Percentiles rank a stretch among this genome's conserved stretches.
These are phyloP conservation scores for Metacarcinus magister DNA, from an alignment of 2,888 invertebrate genomes.

Conservation along the genomic window DNA sequence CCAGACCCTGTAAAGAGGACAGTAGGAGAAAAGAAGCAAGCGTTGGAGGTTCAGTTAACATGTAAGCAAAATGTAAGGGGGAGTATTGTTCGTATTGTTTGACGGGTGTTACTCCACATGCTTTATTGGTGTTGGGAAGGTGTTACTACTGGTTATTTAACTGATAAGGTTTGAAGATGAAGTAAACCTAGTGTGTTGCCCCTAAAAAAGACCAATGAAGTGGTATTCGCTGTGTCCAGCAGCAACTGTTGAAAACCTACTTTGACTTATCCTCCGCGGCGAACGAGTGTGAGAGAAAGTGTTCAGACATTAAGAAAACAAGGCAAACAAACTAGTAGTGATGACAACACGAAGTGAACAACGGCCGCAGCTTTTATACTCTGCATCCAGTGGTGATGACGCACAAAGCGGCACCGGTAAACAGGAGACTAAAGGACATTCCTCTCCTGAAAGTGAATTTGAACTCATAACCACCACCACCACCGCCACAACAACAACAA, in stretches of 20 bases:
- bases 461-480: neutral
- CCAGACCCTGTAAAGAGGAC: no score
- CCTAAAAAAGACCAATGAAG: neutral
- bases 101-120: neutral
- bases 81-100: no score
- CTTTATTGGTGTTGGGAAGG: neutral
- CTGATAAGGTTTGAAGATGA: neutral
- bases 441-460: neutral
- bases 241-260: neutral
- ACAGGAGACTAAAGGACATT: constrained; percentile 23
- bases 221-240: neutral
- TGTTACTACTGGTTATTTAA: neutral
- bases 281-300: neutral
- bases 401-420: constrained; percentile 35
- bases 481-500: neutral
- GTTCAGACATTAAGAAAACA: neutral
- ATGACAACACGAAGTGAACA: constrained; percentile 77
- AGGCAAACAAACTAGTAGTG: neutral
- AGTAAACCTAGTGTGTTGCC: neutral
- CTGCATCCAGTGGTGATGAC: neutral
- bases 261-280: neutral
- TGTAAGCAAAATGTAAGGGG: no score
- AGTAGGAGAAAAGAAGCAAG: no score
- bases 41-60: no score
- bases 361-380: constrained; percentile 74